Conservation (phyloP, 2,113 vertebrate species). For the Sebastes schlegelii region DNA sequence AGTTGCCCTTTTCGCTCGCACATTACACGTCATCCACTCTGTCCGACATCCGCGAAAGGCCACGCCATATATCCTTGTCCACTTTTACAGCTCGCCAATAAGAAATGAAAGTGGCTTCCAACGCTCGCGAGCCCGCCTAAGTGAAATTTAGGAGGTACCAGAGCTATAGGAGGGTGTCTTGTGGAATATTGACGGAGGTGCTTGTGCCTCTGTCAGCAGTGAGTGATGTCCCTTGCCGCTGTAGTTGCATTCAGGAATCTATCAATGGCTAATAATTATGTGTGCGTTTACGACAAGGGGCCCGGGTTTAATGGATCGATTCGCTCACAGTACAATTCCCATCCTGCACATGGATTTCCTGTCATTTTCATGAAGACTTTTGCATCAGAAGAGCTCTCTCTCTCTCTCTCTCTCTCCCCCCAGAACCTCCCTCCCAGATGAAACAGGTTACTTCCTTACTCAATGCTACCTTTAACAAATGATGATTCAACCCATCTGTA, state of each 20-base stretch:
- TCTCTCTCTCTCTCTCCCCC: neutral
- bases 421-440: neutral
- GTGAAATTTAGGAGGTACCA: constrained; percentile 58
- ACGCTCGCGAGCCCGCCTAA: constrained; percentile 30
- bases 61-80: constrained; percentile 69
- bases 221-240: constrained; percentile 57
- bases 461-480: constrained; percentile 59
- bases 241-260: constrained; percentile 60
- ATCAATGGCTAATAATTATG: constrained; percentile 80
- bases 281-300: constrained; percentile 74
- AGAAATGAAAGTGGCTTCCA: constrained; percentile 65
- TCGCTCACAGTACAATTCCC: constrained; percentile 61
- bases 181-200: constrained; percentile 61
- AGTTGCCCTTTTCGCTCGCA: constrained; percentile 55
- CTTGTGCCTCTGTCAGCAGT: constrained; percentile 50
- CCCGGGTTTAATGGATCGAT: constrained; percentile 72
- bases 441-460: constrained; percentile 42
- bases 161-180: constrained; percentile 31
- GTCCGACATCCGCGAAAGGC: constrained; percentile 59
- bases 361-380: constrained; percentile 74
- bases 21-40: constrained; percentile 34
- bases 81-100: constrained; percentile 71
- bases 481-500: constrained; percentile 8
- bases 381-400: constrained; percentile 43
- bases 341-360: constrained; percentile 75